phyloP scores from a whole-genome alignment of 2,797 vertebrate genomes.

The Nasua narica region DNA sequence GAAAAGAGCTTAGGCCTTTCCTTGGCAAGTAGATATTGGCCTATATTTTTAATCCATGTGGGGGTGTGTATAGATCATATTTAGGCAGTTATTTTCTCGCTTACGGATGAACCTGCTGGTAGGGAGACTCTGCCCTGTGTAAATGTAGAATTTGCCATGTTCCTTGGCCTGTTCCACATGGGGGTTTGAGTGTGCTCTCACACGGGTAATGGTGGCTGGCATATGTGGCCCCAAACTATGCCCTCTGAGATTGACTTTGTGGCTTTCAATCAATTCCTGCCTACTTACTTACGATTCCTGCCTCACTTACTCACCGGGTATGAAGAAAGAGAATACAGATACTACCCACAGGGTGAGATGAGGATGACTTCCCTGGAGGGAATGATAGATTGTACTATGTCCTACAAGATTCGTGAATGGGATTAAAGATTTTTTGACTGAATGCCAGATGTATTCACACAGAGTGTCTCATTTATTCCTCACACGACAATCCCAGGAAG shows the following conservation, averaged over 20 bases:
- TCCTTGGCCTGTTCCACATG: not conserved
- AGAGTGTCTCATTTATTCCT: not conserved
- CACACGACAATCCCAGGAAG: not conserved
- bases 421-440: not conserved
- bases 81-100: not conserved
- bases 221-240: not conserved
- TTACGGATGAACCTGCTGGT: not conserved
- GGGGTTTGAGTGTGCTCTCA: not conserved
- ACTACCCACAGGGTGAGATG: not conserved
- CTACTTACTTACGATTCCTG: not conserved
- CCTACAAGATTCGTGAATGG: not conserved
- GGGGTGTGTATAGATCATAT: constrained; percentile 26
- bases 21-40: constrained; percentile 46
- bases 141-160: not conserved
- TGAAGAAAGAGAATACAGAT: not conserved
- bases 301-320: not conserved
- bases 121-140: not conserved
- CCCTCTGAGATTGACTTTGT: not conserved
- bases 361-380: not conserved
- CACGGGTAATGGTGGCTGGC: not conserved
- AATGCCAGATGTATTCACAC: not conserved
- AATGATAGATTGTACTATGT: not conserved
- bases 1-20: constrained; percentile 60
- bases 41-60: constrained; percentile 47
- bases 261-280: not conserved